A percentile compares a stretch with the other conserved stretches of the same genome.
These are phyloP conservation scores for Sciurus carolinensis DNA, from an alignment of 2,797 vertebrate genomes.

Conservation along the genomic window DNA sequence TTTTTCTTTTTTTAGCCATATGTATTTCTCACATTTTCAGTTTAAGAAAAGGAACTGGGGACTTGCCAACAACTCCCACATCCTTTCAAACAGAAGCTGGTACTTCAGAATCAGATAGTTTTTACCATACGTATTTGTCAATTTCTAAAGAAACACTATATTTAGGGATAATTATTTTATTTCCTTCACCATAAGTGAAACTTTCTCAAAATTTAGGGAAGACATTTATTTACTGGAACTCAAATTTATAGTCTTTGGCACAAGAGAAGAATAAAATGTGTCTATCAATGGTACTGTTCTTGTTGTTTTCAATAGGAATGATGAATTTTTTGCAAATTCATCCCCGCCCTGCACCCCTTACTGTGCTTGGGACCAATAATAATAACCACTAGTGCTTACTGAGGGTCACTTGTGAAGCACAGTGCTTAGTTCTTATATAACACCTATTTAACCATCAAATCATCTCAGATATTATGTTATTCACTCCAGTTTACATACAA, in stretches of 20 bases:
- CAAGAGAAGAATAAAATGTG: not conserved
- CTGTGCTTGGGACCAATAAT: not conserved
- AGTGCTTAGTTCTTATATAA: too few relatives aligned
- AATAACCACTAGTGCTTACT: not conserved
- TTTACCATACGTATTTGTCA: not conserved
- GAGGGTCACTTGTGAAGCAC: not conserved
- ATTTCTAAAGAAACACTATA: not conserved
- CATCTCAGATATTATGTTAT: not conserved
- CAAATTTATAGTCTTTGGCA: not conserved
- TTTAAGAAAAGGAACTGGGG: not conserved
- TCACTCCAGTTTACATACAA: constrained; percentile 67
- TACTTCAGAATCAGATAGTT: not conserved
- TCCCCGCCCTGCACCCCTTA: not conserved
- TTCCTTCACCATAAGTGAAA: not conserved
- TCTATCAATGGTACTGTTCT: too few relatives aligned
- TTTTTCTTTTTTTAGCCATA: not conserved
- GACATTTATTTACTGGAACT: not conserved
- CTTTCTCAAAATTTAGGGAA: not conserved
- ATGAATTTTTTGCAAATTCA: not conserved
- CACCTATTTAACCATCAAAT: not conserved
- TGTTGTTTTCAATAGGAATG: not conserved
- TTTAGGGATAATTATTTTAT: not conserved
- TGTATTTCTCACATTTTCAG: not conserved
- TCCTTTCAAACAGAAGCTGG: not conserved
- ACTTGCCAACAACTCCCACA: not conserved